These are phyloP conservation scores for Cottoperca gobio DNA, from an alignment of 2,797 vertebrate genomes.

Conservation along the genomic window DNA sequence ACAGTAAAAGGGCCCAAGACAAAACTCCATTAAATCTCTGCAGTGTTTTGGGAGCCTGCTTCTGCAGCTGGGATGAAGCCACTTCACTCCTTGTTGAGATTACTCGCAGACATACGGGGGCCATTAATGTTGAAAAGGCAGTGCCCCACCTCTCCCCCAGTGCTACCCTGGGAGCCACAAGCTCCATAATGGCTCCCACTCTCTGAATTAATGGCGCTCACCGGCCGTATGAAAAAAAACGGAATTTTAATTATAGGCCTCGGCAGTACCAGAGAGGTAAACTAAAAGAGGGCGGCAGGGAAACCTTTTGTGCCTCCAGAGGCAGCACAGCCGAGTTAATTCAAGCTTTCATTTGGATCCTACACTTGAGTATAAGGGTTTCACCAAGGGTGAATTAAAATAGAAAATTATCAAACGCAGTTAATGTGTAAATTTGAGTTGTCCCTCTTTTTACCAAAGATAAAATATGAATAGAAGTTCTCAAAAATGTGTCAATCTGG, in stretches of 20 bases:
- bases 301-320: slow-evolving; percentile 54
- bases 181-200: slow-evolving; percentile 66
- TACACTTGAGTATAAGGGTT: background rate
- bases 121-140: slow-evolving; percentile 71
- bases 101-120: slow-evolving; percentile 66
- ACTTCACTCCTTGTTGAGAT: slow-evolving; percentile 76
- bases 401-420: background rate
- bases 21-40: slow-evolving; percentile 64
- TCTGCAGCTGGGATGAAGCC: slow-evolving; percentile 63
- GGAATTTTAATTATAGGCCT: slow-evolving; percentile 70
- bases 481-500: background rate
- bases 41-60: slow-evolving; percentile 53
- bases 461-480: background rate
- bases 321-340: slow-evolving; percentile 34
- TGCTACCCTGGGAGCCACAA: slow-evolving; percentile 63
- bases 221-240: slow-evolving; percentile 52
- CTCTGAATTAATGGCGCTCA: slow-evolving; percentile 70
- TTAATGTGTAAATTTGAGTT: background rate
- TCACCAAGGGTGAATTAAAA: slow-evolving; percentile 14
- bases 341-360: slow-evolving; percentile 25
- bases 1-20: slow-evolving; percentile 43
- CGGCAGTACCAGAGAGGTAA: slow-evolving; percentile 30
- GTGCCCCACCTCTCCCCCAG: slow-evolving; percentile 60
- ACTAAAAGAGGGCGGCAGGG: slow-evolving; percentile 39
- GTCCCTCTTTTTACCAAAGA: background rate